Evolutionary conservation across 92 coral and sea anemone species (phyloP).

Genomic region (Phenganax marumi): DNA sequence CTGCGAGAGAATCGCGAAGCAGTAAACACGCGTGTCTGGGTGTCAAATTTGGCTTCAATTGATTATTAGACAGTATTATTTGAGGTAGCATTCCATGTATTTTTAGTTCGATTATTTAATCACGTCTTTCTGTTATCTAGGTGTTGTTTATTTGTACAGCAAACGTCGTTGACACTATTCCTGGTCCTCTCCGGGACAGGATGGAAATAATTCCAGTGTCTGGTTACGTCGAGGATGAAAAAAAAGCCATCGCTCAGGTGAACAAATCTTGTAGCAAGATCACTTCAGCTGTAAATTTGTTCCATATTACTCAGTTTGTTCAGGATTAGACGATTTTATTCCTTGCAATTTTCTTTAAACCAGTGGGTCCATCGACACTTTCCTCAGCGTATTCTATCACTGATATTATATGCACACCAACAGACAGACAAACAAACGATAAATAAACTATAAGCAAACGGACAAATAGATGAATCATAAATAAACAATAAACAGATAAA

Average conservation of each 20-base stretch:
- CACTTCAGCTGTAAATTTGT: background rate
- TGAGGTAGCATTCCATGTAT: no score
- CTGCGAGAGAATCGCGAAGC: no score
- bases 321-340: no score
- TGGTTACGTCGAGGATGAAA: constrained; percentile 97
- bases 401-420: no score
- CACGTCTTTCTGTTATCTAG: constrained; percentile 40
- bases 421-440: background rate
- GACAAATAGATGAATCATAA: background rate
- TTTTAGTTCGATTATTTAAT: no score
- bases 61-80: no score
- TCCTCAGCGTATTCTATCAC: no score
- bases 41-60: no score
- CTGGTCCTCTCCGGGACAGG: constrained; percentile 92
- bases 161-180: constrained; percentile 91
- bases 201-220: constrained; percentile 99
- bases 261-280: background rate
- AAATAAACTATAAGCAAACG: background rate
- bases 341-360: no score
- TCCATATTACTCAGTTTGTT: no score
- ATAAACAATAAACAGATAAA: background rate
- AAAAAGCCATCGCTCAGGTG: constrained; percentile 97
- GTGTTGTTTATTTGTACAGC: constrained; percentile 96
- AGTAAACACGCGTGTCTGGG: no score
- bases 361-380: no score